These are phyloP conservation scores for Melinopterus prodromus DNA, from an alignment of 2,888 invertebrate genomes.

Conservation along the genomic window DNA sequence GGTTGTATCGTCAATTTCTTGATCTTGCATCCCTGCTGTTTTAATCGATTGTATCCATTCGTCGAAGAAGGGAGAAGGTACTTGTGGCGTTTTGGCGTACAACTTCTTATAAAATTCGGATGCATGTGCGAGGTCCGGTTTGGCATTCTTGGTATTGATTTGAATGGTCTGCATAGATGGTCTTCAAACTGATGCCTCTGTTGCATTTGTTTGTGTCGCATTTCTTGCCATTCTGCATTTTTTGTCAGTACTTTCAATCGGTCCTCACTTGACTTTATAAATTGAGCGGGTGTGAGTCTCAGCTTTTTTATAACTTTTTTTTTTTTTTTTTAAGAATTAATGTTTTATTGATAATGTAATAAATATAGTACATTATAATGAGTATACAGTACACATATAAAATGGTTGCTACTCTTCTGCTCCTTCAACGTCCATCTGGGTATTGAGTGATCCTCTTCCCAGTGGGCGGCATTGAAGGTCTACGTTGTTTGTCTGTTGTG, in stretches of 20 bases:
- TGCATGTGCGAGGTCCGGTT: background rate
- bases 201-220: background rate
- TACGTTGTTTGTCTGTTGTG: no score
- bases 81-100: background rate
- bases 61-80: constrained; percentile 12
- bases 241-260: background rate
- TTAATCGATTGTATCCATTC: constrained; percentile 33
- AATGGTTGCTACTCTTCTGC: no score
- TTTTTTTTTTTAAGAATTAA: no score
- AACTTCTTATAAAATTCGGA: background rate
- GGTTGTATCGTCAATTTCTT: constrained; percentile 29
- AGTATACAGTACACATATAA: no score
- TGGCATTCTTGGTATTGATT: background rate
- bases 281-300: background rate
- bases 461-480: no score
- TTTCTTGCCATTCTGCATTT: background rate
- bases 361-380: no score
- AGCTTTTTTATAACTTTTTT: no score
- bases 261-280: background rate
- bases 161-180: background rate
- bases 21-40: background rate
- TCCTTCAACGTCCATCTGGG: no score
- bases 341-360: no score
- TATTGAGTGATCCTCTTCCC: no score
- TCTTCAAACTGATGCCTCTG: background rate